Conservation (phyloP, 1,140 invertebrate species). For the Campodea augens region DNA sequence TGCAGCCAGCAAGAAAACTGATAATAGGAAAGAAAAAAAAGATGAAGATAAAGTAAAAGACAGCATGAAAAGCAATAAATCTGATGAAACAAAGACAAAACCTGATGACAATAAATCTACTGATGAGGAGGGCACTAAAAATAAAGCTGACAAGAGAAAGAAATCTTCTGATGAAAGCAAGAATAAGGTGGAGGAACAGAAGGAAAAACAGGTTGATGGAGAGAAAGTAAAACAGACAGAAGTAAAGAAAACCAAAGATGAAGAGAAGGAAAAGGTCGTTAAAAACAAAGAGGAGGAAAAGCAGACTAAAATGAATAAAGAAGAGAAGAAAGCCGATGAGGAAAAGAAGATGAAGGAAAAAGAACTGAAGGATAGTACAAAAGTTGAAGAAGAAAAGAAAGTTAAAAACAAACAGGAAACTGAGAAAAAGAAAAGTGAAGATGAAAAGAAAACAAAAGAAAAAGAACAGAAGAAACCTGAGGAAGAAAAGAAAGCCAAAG, state of each 20-base stretch:
- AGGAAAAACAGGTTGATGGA: conserved; percentile 1
- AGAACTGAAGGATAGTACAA: not conserved
- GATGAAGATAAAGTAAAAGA: too few relatives aligned
- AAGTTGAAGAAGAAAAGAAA: not conserved
- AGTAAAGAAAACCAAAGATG: not conserved
- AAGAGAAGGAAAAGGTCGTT: conserved; percentile 1
- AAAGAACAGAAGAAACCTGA: conserved; percentile 9
- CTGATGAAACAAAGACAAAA: too few relatives aligned
- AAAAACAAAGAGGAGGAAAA: not conserved
- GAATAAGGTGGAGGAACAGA: not conserved
- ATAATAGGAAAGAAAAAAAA: too few relatives aligned
- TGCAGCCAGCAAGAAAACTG: too few relatives aligned
- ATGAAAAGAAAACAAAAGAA: conserved; percentile 12
- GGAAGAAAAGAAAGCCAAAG: conserved; percentile 6
- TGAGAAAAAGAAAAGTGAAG: not conserved
- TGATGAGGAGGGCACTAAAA: not conserved
- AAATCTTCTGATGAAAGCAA: not conserved
- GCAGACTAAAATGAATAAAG: not conserved
- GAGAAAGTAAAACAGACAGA: not conserved
- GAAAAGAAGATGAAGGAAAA: not conserved
- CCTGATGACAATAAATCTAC: too few relatives aligned
- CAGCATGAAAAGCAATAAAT: too few relatives aligned
- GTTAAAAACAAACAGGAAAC: not conserved
- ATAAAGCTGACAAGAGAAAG: not conserved
- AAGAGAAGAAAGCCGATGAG: not conserved